These are phyloP conservation scores for Drosophila prolongata DNA, from an alignment of 2,888 invertebrate genomes.

Conservation along the genomic window DNA sequence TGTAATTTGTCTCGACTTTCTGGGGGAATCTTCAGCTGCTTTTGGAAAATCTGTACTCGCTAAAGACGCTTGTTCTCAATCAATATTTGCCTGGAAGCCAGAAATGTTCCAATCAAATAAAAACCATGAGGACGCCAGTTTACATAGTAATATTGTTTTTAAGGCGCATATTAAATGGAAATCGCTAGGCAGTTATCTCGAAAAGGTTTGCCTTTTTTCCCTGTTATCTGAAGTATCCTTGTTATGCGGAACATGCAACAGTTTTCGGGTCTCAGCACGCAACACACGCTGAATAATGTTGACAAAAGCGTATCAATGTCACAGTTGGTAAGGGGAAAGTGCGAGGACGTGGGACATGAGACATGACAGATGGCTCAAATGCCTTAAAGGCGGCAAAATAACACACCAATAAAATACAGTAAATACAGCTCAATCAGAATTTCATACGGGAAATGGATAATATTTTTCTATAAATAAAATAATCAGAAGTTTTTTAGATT, in stretches of 20 bases:
- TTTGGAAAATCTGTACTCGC: conserved; percentile 3
- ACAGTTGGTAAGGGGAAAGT: not conserved
- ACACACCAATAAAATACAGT: conserved; percentile 14
- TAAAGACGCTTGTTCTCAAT: conserved; percentile 21
- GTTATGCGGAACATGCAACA: conserved; percentile 30
- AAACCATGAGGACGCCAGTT: conserved; percentile 16
- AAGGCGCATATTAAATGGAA: conserved; percentile 42
- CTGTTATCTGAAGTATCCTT: conserved; percentile 13
- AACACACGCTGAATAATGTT: conserved; percentile 43
- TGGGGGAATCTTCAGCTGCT: conserved; percentile 18
- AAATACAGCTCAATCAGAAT: too few species aligned
- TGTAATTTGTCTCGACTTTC: conserved; percentile 35
- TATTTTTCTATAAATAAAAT: too few species aligned
- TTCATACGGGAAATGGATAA: too few species aligned
- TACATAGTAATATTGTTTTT: conserved; percentile 45
- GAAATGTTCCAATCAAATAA: conserved; percentile 38
- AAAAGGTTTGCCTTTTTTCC: conserved; percentile 8
- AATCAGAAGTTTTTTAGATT: too few species aligned
- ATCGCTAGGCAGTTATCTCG: conserved; percentile 15
- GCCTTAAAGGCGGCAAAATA: conserved; percentile 11
- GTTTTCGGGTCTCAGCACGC: conserved; percentile 25
- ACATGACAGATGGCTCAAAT: conserved; percentile 30
- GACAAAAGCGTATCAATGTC: conserved; percentile 53
- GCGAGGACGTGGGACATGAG: conserved; percentile 1
- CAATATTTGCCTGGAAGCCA: conserved; percentile 34